Evolutionary conservation across 92 coral and sea anemone species (phyloP), one percentile per base, ranked within the genome.

Genomic region (Ricordea florida): DNA sequence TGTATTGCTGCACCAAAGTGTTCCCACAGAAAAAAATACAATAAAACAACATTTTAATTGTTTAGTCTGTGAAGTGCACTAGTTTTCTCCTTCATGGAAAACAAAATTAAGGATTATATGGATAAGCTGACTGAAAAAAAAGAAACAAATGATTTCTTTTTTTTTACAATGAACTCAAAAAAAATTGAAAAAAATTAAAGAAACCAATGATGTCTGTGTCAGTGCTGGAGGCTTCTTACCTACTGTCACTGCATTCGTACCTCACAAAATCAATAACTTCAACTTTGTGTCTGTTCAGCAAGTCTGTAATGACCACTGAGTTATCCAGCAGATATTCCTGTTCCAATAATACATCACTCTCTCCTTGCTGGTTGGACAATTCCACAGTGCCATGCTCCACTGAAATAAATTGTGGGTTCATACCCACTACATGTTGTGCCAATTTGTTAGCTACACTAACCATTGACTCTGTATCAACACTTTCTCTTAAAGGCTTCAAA

Each of bases 381-480:
- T 31, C 51, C 28, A 78, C 53, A 22, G 70, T 82, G 26, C 48
- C 85, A 42, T 82, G n/a, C n/a, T n/a, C 80, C 27, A 53, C 57
- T 45, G 90, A 51, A 33, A 94, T 83, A 0, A 79, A 81, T 22
- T 52, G 78, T 2, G 97, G 99, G 72, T 92, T 92, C 99, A 96
- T 96, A 4, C 99, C 99, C 13, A 90, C 94, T 0, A 96, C 80
- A 59, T 96, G 99, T 38, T 92, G 94, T 5, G 93, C 85, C 67
- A 96, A 41, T 44, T 64, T 83, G n/a, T 67, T 81, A 9, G 96
- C 90, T 64, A 96, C 48, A 10, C 18, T 35, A 23, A 57, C 15
- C 53, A 92, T 49, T 2, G 71, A 20, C 18, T 61, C 43, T 16
- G 7, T n/a, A 3, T 60, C 48, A 15, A 31, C 66, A 46, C 41